Evolutionary conservation across 2,797 vertebrate genomes (phyloP).

Genomic region (Columba guinea): DNA sequence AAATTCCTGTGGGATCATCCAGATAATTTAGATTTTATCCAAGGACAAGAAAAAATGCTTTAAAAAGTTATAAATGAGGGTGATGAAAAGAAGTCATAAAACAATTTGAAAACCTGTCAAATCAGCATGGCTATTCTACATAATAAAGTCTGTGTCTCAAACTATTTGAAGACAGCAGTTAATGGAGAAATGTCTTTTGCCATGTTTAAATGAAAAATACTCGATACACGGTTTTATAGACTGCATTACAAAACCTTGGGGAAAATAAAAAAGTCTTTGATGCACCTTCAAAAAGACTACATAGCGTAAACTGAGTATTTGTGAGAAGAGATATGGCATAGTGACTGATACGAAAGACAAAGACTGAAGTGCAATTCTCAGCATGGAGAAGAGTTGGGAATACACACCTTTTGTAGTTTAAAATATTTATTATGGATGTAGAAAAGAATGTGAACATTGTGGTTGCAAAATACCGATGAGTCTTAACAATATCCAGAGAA

Average conservation of each 20-base stretch:
- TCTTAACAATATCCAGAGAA: not conserved
- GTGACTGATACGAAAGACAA: not conserved
- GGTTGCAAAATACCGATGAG: not conserved
- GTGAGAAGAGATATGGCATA: not conserved
- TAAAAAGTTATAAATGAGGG: not conserved
- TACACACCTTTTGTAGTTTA: not conserved
- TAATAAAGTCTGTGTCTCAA: not conserved
- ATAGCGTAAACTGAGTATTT: not conserved
- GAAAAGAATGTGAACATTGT: not conserved
- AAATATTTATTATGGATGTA: not conserved
- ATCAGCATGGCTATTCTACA: not conserved
- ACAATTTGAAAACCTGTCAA: not conserved
- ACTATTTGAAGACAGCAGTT: not conserved
- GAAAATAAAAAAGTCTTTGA: not conserved
- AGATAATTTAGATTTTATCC: not conserved
- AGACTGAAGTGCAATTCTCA: not conserved
- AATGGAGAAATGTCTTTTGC: not conserved
- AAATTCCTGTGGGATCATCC: not conserved
- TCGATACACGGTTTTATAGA: not conserved
- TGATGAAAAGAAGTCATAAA: not conserved
- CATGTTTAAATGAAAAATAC: not conserved
- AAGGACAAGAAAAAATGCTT: not conserved
- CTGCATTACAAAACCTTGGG: not conserved
- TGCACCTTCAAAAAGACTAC: not conserved
- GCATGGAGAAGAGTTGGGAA: not conserved